Evolutionary conservation across 2,888 invertebrate genomes (phyloP), one percentile per base, ranked within the genome.

Genomic region (Yponomeuta evonymella): DNA sequence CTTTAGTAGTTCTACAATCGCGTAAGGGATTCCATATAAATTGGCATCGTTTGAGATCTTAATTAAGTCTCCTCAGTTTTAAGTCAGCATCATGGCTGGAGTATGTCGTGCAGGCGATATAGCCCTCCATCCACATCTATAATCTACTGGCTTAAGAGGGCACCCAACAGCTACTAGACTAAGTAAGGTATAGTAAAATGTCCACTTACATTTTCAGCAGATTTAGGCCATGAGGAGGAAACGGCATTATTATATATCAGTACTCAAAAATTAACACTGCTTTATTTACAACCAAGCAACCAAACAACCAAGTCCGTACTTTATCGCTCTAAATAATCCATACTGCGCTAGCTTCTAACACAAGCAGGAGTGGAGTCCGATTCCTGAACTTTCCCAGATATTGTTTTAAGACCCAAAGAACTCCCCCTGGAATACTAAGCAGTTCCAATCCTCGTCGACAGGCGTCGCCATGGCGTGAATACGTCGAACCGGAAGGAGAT

Each of bases 41-140:
- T 90, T 90, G 89, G 86, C 87, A 78, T 86, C 86, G 87, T 86
- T 89, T 83, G 83, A 85, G 82, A 80, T 85, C 86, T 89, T 90
- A 90, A 91, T 91, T 91, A 91, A 90, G 89, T 83, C 86, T 76
- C 82, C 83, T 82, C 82, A 86, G 87, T 91, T 90, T 90, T 90
- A 89, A 88, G 86, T 69, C 71, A 64, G 48, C 68, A 51, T 71
- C 71, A 62, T 62, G 71, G 70, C 48, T 63, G 9, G 43, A 23
- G 65, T 30, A 48, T 70, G 73, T 73, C 73, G 73, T 74, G 72
- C 71, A 73, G 68, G 66, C 65, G 65, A 66, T 72, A 69, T 70
- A 70, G 70, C 30, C 72, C 73, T 69, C 73, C 72, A 73, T 73
- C 72, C 72, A 73, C 73, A 72, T 58, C 66, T 70, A 72, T 71